Conservation (phyloP, 2,113 vertebrate species). For the Neolamprologus falcicula region DNA sequence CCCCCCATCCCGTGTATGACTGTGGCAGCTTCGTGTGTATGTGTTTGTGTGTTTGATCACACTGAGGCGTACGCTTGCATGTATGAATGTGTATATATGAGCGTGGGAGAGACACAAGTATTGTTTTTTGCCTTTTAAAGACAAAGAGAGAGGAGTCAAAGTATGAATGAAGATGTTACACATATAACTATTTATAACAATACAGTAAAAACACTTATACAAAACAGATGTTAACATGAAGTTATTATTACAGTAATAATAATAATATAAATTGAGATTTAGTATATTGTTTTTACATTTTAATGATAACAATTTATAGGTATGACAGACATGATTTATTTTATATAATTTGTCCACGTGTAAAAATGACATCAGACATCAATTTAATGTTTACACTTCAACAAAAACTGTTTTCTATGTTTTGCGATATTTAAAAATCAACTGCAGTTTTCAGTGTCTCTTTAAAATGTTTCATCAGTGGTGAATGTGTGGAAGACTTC, state of each 20-base stretch:
- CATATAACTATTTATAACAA: slow-evolving; percentile 72
- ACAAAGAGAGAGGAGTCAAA: slow-evolving; percentile 34
- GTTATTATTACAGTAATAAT: slow-evolving; percentile 53
- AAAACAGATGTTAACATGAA: slow-evolving; percentile 57
- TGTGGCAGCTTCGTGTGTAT: slow-evolving; percentile 30
- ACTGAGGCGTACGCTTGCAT: neutral
- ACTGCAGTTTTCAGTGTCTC: slow-evolving; percentile 36
- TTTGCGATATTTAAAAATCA: slow-evolving; percentile 58
- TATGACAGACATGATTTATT: slow-evolving; percentile 60
- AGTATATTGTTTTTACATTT: slow-evolving; percentile 65
- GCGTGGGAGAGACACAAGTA: slow-evolving; percentile 31
- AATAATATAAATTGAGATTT: slow-evolving; percentile 40
- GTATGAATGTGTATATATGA: neutral
- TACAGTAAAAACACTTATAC: slow-evolving; percentile 68
- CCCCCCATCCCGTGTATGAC: neutral
- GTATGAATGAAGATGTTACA: slow-evolving; percentile 54
- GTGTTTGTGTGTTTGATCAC: slow-evolving; percentile 1
- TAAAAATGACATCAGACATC: slow-evolving; percentile 48
- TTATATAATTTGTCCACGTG: slow-evolving; percentile 60
- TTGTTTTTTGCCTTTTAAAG: slow-evolving; percentile 56
- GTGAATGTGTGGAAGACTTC: slow-evolving; percentile 22
- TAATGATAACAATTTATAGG: slow-evolving; percentile 63
- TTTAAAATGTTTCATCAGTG: slow-evolving; percentile 43
- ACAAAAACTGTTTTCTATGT: slow-evolving; percentile 48
- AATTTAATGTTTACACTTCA: slow-evolving; percentile 64